A percentile compares a stretch with the other conserved stretches of the same genome.
phyloP scores from a whole-genome alignment of 2,113 vertebrate species.

The Vireo altiloquus region DNA sequence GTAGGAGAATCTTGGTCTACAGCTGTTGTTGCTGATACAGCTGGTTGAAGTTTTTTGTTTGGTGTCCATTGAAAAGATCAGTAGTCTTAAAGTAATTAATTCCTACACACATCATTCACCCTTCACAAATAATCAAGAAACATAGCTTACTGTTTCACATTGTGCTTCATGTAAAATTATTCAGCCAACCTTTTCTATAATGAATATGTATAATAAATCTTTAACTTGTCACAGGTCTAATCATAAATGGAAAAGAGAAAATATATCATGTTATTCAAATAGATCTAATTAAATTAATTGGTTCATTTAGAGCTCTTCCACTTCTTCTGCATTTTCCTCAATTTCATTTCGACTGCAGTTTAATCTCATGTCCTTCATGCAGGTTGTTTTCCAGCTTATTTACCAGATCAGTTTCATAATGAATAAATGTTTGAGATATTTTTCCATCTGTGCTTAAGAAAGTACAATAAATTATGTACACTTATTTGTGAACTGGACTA shows the following conservation, averaged over 20 bases:
- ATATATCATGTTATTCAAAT: background rate
- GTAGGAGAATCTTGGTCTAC: background rate
- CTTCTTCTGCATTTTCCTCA: background rate
- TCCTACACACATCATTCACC: background rate
- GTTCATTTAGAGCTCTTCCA: background rate
- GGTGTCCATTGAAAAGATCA: background rate
- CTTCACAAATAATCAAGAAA: background rate
- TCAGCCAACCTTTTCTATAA: background rate
- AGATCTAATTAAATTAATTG: slow-evolving; percentile 11
- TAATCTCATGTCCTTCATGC: background rate
- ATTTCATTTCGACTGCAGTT: background rate
- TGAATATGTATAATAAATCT: background rate
- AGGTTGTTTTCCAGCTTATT: background rate
- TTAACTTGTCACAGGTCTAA: background rate
- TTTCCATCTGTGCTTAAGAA: background rate
- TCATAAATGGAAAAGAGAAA: slow-evolving; percentile 1
- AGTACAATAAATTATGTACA: background rate
- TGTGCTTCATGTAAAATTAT: slow-evolving; percentile 3
- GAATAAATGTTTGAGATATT: background rate
- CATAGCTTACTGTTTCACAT: background rate
- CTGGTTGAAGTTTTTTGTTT: background rate
- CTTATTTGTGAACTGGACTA: background rate
- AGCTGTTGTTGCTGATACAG: background rate
- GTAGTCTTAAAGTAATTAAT: background rate
- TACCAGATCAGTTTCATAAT: background rate